phyloP scores from a whole-genome alignment of 2,888 invertebrate genomes.

The Catocala nupta region DNA sequence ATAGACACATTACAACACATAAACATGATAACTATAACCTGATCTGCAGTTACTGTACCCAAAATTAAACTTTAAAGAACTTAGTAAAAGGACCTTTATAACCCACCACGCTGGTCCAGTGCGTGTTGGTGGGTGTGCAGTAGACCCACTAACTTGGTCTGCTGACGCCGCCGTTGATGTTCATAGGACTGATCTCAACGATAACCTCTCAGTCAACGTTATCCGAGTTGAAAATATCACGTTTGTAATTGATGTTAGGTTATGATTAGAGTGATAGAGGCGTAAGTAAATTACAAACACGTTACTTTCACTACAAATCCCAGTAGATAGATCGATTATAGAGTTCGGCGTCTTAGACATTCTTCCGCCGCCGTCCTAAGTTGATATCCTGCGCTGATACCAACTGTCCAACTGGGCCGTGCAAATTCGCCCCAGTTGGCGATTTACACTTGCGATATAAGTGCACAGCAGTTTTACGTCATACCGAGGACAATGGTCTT shows the following conservation, averaged over 20 bases:
- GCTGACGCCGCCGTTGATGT: slow-evolving; percentile 14
- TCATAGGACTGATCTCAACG: neutral
- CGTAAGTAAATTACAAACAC: slow-evolving; percentile 3
- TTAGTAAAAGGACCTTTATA: neutral
- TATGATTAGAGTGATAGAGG: neutral
- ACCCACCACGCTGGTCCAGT: slow-evolving; percentile 7
- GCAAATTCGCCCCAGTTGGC: slow-evolving; percentile 3
- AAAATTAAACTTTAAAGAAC: no score
- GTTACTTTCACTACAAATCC: neutral
- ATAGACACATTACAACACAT: neutral
- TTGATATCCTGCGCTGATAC: slow-evolving; percentile 20
- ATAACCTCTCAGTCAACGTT: neutral
- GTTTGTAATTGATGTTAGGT: slow-evolving; percentile 2
- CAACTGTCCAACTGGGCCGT: slow-evolving; percentile 16
- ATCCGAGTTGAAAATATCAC: neutral
- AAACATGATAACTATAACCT: neutral
- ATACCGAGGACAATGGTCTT: slow-evolving; percentile 9
- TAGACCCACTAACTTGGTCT: slow-evolving; percentile 16
- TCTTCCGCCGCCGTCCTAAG: slow-evolving; percentile 20
- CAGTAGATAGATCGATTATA: neutral
- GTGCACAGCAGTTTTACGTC: slow-evolving; percentile 17
- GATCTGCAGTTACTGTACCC: slow-evolving; percentile 4
- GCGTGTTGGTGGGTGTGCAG: slow-evolving; percentile 5
- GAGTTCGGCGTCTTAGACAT: neutral
- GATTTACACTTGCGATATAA: slow-evolving; percentile 1